Conservation (phyloP, 1,140 invertebrate genomes). For the Spodoptera frugiperda region DNA sequence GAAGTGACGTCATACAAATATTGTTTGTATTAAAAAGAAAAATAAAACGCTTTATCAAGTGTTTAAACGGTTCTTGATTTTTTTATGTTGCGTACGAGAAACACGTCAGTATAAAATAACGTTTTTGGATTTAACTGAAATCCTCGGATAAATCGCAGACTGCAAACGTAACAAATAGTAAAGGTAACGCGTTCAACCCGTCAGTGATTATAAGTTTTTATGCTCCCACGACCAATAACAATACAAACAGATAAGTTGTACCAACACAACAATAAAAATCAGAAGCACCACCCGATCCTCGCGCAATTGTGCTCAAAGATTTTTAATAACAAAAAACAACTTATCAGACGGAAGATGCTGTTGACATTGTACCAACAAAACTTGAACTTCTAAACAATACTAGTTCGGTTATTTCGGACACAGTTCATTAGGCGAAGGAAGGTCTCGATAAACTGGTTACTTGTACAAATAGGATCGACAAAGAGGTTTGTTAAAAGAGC, state of each 20-base stretch:
- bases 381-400: conserved; percentile 52
- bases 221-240: conserved; percentile 26
- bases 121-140: no score
- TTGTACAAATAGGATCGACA: conserved; percentile 63
- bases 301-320: conserved; percentile 49
- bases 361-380: conserved; percentile 55
- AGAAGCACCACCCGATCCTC: conserved; percentile 26
- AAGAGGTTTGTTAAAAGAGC: conserved; percentile 76
- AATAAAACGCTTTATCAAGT: no score
- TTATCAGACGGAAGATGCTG: conserved; percentile 67
- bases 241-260: conserved; percentile 30
- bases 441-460: conserved; percentile 61
- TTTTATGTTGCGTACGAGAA: not conserved
- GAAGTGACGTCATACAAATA: no score
- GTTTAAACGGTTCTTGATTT: no score
- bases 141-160: no score
- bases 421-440: conserved; percentile 29
- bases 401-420: not conserved
- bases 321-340: conserved; percentile 73
- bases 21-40: no score
- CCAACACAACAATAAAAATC: conserved; percentile 33
- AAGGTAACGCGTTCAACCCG: conserved; percentile 17
- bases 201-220: conserved; percentile 35
- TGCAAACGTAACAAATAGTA: not conserved
- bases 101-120: not conserved